A percentile compares a stretch with the other conserved stretches of the same genome.
phyloP scores from a whole-genome alignment of 2,113 vertebrate species.

The Chaetodon auriga region DNA sequence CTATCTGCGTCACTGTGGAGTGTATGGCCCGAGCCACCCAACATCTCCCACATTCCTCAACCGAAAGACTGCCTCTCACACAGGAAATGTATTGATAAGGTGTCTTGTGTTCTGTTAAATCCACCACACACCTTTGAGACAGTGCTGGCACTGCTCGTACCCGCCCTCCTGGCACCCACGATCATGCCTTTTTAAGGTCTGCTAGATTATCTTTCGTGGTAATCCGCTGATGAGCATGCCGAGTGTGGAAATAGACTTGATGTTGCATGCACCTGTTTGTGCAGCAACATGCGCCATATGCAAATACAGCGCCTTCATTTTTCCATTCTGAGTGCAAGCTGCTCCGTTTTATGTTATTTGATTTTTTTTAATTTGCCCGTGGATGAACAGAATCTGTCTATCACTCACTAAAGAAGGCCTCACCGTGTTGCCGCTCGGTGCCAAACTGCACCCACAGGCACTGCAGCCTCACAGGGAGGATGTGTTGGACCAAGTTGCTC shows the following conservation, averaged over 20 bases:
- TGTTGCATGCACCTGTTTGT: constrained; percentile 36
- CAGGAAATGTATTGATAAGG: constrained; percentile 39
- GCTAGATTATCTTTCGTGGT: constrained; percentile 50
- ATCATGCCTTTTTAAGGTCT: constrained; percentile 36
- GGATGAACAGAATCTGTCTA: constrained; percentile 15
- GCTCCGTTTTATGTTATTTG: constrained; percentile 2
- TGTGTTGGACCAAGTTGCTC: constrained; percentile 42
- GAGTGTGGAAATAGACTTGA: constrained; percentile 52
- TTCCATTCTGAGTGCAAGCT: neutral
- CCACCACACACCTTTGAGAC: constrained; percentile 46
- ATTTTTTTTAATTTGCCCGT: neutral
- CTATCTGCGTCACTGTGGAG: neutral
- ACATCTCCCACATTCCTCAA: constrained; percentile 18
- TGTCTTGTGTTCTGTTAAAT: constrained; percentile 26
- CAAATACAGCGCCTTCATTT: neutral
- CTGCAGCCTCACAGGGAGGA: constrained; percentile 24
- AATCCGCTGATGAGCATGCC: constrained; percentile 55
- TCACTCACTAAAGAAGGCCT: constrained; percentile 25
- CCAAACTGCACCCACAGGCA: constrained; percentile 40
- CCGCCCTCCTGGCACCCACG: constrained; percentile 18
- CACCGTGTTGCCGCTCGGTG: constrained; percentile 16
- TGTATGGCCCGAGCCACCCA: neutral
- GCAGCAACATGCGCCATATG: neutral
- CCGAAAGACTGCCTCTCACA: constrained; percentile 32
- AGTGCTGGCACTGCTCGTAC: constrained; percentile 22